Evolutionary conservation across 64 coral and sea anemone genomes (phyloP), one percentile per base, ranked within the genome.

Genomic region (Porites australiensis): DNA sequence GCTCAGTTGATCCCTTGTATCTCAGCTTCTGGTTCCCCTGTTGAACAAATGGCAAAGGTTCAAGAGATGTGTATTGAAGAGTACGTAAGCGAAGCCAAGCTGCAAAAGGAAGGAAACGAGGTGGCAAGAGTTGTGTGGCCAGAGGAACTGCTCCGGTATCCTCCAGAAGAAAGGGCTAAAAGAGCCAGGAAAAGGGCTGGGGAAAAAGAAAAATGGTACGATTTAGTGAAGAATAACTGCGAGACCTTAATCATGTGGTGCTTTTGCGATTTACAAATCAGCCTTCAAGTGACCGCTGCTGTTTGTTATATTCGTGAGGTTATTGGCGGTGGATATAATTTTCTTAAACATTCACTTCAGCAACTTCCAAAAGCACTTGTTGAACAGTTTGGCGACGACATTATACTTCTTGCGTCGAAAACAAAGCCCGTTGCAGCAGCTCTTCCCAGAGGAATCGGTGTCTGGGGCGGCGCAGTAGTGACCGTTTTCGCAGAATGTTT

Each of bases 211-310:
- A 62, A 43, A 13, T 55, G 48, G 13, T 95, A 91, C 20, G 15
- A 95, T 52, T 0, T 72, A 8, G n/a, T 80, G 8, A 49, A 78
- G 8, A 95, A 95, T 66, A 95, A 95, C 63, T 95, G 93, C 51
- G 93, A 95, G 49, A 52, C 70, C 37, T 95, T 95, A 10, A 88
- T 91, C 10, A 91, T 63, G 6, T 91, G 88, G 82, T 95, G 93
- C 50, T 73, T 79, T 13, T 95, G 93, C 77, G 93, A 61, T 14
- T 27, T 90, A 59, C 85, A 82, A 4, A 64, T 87, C n/a, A 57
- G 54, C 54, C 54, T 57, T 57, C 54, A 57, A 57, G 54, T 57
- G 12, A 57, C 54, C 54, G 12, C 1, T 12, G 12, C 4, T 12
- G 54, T 57, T 57, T 4, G 12, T 9, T 9, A 9, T 57, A 57